Percentiles rank a stretch among this genome's conserved stretches.
Evolutionary conservation across 1,140 invertebrate genomes (phyloP).

Genomic region (Prorops nasuta): DNA sequence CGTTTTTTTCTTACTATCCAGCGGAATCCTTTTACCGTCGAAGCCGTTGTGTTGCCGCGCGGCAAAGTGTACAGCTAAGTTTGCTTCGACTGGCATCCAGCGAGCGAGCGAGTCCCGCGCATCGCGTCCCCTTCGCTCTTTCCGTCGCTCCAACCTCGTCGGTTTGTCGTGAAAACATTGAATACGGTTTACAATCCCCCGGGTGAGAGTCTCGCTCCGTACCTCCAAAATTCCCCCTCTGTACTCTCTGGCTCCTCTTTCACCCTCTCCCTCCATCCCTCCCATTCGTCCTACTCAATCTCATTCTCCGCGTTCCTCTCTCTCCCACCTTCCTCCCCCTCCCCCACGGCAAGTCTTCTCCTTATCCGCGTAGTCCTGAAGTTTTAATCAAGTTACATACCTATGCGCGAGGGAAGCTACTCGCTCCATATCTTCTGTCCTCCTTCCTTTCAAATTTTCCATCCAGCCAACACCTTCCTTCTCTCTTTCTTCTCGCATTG

Average conservation of each 20-base stretch:
- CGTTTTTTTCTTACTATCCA: background rate
- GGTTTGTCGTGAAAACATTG: constrained; percentile 22
- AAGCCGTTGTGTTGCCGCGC: background rate
- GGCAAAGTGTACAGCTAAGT: background rate
- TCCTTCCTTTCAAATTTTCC: background rate
- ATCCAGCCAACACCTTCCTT: background rate
- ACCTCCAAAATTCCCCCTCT: background rate
- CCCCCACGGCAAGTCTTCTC: background rate
- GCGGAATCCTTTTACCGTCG: background rate
- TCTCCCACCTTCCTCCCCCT: too few relatives aligned
- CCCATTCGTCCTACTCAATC: constrained; percentile 5
- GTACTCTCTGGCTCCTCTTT: background rate
- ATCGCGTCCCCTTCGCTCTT: background rate
- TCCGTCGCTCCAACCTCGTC: background rate
- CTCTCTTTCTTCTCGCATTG: background rate
- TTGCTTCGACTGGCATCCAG: background rate
- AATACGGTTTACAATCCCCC: constrained; percentile 18
- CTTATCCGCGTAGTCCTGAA: constrained; percentile 18
- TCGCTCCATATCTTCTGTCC: background rate
- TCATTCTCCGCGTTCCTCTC: background rate
- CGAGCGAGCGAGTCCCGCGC: too few relatives aligned
- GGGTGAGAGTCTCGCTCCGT: constrained; percentile 1
- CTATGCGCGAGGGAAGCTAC: constrained; percentile 24
- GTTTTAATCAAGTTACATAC: constrained; percentile 39
- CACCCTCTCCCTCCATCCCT: background rate